phyloP scores from a whole-genome alignment of 1,140 invertebrate species.

The Probaryconus sp. region DNA sequence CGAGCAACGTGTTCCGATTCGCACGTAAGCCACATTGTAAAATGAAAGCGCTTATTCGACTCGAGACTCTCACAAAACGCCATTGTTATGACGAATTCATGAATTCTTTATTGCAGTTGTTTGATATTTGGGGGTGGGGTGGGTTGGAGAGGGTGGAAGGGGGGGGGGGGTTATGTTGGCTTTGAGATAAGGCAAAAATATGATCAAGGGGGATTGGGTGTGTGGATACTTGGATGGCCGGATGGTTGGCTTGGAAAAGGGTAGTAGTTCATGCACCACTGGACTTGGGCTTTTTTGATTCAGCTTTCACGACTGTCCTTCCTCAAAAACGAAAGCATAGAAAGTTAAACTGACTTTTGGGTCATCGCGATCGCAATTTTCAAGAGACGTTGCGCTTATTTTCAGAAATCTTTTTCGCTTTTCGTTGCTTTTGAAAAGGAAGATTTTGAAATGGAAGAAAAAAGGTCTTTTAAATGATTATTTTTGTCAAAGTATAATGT shows the following conservation, averaged over 20 bases:
- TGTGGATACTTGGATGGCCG: slow-evolving; percentile 27
- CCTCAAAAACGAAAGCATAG: slow-evolving; percentile 17
- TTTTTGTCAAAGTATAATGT: too few relatives aligned
- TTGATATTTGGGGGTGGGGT: slow-evolving; percentile 33
- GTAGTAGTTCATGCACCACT: slow-evolving; percentile 27
- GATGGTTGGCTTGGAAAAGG: slow-evolving; percentile 3
- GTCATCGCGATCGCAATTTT: slow-evolving; percentile 13
- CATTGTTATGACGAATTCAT: slow-evolving; percentile 56
- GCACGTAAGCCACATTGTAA: slow-evolving; percentile 55
- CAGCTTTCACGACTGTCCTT: too few relatives aligned
- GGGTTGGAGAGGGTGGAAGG: slow-evolving; percentile 51
- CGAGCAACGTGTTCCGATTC: slow-evolving; percentile 58
- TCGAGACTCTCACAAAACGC: slow-evolving; percentile 37
- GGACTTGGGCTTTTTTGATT: slow-evolving; percentile 41
- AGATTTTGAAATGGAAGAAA: slow-evolving; percentile 4
- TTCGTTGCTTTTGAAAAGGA: background rate
- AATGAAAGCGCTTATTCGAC: slow-evolving; percentile 50
- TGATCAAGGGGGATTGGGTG: slow-evolving; percentile 36
- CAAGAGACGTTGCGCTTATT: too few relatives aligned
- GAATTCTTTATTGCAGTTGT: slow-evolving; percentile 52
- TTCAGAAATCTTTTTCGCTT: slow-evolving; percentile 6
- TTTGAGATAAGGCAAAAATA: slow-evolving; percentile 49
- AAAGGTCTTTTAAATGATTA: too few relatives aligned
- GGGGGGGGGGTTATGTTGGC: slow-evolving; percentile 32
- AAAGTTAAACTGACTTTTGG: slow-evolving; percentile 36